A percentile compares a stretch with the other conserved stretches of the same genome.
phyloP scores from a whole-genome alignment of 2,888 invertebrate species.

The Ptilodon capucinus region DNA sequence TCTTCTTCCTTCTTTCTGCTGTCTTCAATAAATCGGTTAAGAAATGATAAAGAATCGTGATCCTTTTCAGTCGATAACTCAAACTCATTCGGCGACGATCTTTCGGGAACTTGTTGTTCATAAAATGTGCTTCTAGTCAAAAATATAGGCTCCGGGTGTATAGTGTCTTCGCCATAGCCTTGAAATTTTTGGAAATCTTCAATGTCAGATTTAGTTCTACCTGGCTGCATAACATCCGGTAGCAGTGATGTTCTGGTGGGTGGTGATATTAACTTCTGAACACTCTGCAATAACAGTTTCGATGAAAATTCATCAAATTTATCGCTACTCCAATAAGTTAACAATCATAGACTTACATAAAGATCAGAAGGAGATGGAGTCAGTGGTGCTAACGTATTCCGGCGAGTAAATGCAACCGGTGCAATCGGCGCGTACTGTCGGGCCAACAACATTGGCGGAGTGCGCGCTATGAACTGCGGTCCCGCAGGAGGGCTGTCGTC shows the following conservation, averaged over 20 bases:
- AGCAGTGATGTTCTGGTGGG: slow-evolving; percentile 42
- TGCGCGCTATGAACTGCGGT: slow-evolving; percentile 58
- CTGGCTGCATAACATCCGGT: slow-evolving; percentile 34
- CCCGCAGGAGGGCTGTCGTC: slow-evolving; percentile 69
- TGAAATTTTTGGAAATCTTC: slow-evolving; percentile 30
- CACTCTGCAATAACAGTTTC: slow-evolving; percentile 13
- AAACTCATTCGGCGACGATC: slow-evolving; percentile 23
- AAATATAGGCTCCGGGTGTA: slow-evolving; percentile 16
- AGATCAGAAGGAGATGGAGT: slow-evolving; percentile 41
- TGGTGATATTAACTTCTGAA: slow-evolving; percentile 16
- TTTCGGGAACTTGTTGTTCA: slow-evolving; percentile 16
- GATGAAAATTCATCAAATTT: neutral
- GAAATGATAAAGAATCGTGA: slow-evolving; percentile 7
- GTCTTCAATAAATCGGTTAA: slow-evolving; percentile 6
- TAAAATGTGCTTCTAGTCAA: slow-evolving; percentile 25
- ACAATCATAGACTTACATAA: slow-evolving; percentile 41
- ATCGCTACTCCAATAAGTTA: neutral
- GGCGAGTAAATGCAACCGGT: slow-evolving; percentile 60
- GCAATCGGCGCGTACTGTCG: slow-evolving; percentile 67
- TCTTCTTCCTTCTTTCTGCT: slow-evolving; percentile 22
- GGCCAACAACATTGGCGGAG: slow-evolving; percentile 33
- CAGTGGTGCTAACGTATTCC: slow-evolving; percentile 39
- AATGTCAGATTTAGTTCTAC: slow-evolving; percentile 35
- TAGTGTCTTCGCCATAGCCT: slow-evolving; percentile 30
- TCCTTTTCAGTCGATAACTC: slow-evolving; percentile 23